Percentiles rank a stretch among this genome's conserved stretches.
Conservation (phyloP, 2,888 invertebrate species). For the Calephelis perditalis region DNA sequence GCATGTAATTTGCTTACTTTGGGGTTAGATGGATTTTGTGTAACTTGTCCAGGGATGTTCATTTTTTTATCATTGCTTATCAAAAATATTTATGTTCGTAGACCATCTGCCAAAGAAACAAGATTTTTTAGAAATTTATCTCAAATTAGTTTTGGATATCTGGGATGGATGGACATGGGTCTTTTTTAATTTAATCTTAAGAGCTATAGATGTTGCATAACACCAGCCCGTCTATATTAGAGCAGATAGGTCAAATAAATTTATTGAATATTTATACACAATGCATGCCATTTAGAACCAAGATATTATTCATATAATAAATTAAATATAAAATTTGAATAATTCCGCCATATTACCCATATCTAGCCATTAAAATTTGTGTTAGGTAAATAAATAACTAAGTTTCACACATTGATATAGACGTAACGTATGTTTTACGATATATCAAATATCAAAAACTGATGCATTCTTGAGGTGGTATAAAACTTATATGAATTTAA, state of each 20-base stretch:
- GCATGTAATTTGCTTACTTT: no score
- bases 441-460: neutral
- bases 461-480: no score
- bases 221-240: conserved; percentile 25
- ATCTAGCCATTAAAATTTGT: conserved; percentile 8
- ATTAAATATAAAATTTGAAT: conserved; percentile 32
- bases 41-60: no score
- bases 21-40: no score
- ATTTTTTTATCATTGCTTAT: no score
- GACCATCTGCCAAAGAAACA: no score
- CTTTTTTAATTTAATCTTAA: no score
- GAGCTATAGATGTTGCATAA: conserved; percentile 22
- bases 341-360: conserved; percentile 26
- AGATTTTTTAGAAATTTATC: no score
- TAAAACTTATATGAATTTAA: no score
- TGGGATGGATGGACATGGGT: no score
- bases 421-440: neutral
- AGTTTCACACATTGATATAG: conserved; percentile 5
- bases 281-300: conserved; percentile 9
- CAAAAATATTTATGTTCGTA: no score
- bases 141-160: no score
- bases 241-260: conserved; percentile 33
- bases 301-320: conserved; percentile 26
- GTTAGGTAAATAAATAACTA: conserved; percentile 7
- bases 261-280: conserved; percentile 26